Evolutionary conservation across 2,113 vertebrate genomes (phyloP), one percentile per base, ranked within the genome.

Genomic region (Calyptomena viridis): DNA sequence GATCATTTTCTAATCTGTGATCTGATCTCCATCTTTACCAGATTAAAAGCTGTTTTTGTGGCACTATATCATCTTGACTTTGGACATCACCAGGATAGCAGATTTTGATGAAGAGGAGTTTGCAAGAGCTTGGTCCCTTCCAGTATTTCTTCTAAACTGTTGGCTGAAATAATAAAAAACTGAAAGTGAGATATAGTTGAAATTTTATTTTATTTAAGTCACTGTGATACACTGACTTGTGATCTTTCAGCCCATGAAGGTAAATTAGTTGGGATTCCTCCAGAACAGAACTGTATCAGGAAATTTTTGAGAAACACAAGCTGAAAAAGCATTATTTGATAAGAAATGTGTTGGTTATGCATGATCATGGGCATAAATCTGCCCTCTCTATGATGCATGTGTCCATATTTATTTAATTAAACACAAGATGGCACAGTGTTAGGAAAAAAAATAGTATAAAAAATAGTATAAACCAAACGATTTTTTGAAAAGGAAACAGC

Each of bases 381-480:
- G 33, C 5, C 18, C 14, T 12, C 5, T 59, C 7, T 5, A 14
- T 9, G 11, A 40, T 62, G 35, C 6, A 1, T 28, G 2, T 37
- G 6, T 25, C 21, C 8, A 9, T 20, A 62, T 52, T 69, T 49
- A 12, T 91, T 74, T 68, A 50, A 35, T 44, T 79, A 91, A 81
- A 74, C 18, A 39, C 5, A 30, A 44, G 13, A 71, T 44, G 18
- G 12, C 20, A 52, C 3, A 11, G 12, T 31, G 33, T 20, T 49
- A 55, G 20, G 1, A 12, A 37, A 66, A 58, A 62, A 53, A 25
- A 2, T 2, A 7, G 1, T 31, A 27, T 12, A 66, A 58, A 62
- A 53, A 25, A 2, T 2, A 7, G 1, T 31, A 27, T 12, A 44
- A 62, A 50, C 3, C 0, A 67, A 87, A 13, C 4, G 2, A 7